Conservation (phyloP, 2,797 vertebrate species). For the Falco rusticolus region DNA sequence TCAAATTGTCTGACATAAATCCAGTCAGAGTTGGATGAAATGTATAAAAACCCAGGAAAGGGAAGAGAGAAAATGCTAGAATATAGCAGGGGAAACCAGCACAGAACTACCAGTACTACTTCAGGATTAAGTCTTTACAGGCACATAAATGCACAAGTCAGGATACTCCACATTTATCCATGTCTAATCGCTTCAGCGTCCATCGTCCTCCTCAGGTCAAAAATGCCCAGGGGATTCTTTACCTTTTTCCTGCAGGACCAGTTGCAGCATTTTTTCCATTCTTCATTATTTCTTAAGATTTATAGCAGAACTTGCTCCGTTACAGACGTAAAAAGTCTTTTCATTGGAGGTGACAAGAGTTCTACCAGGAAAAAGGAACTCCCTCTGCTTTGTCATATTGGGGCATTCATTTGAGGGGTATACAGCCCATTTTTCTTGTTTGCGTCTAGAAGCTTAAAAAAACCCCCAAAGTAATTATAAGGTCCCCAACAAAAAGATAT, state of each 20-base stretch:
- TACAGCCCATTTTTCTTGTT: neutral
- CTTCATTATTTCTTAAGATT: neutral
- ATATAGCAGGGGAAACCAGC: neutral
- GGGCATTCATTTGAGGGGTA: neutral
- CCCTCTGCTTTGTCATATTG: neutral
- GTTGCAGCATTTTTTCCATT: neutral
- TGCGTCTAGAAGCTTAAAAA: neutral
- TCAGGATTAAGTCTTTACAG: neutral
- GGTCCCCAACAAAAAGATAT: neutral
- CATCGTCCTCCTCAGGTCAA: neutral
- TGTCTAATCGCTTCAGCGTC: neutral
- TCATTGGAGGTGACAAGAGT: neutral
- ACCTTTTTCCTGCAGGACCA: neutral
- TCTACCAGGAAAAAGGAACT: neutral
- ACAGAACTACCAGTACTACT: neutral
- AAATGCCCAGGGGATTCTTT: neutral
- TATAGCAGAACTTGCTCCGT: neutral
- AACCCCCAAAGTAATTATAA: neutral
- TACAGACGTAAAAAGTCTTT: neutral
- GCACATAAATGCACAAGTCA: neutral
- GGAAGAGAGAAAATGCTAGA: neutral
- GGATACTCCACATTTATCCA: neutral
- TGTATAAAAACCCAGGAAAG: neutral
- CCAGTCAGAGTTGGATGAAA: neutral
- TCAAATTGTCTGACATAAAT: neutral